phyloP scores from a whole-genome alignment of 2,113 vertebrate species.

The Dasyurus viverrinus region DNA sequence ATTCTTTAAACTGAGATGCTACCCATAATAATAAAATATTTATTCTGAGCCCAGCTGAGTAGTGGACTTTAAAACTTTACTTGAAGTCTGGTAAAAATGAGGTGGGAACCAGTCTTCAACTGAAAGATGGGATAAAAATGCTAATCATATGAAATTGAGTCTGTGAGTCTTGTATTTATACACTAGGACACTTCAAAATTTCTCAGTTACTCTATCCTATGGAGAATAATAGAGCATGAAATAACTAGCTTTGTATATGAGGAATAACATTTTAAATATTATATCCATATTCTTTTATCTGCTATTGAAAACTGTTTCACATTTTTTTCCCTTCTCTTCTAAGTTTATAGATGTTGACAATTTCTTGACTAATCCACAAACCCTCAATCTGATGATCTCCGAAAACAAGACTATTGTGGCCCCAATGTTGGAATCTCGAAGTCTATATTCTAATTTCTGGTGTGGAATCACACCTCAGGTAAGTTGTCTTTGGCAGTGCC shows the following conservation, averaged over 20 bases:
- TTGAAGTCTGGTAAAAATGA: neutral
- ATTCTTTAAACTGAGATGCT: slow-evolving; percentile 36
- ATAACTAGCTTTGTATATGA: neutral
- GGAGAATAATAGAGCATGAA: neutral
- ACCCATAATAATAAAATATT: neutral
- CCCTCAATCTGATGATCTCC: slow-evolving; percentile 92
- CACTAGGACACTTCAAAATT: neutral
- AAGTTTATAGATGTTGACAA: slow-evolving; percentile 96
- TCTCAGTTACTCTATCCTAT: neutral
- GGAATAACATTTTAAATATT: neutral
- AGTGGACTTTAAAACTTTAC: neutral
- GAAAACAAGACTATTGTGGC: slow-evolving; percentile 95
- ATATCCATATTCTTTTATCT: neutral
- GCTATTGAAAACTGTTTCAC: neutral
- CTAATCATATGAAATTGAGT: neutral
- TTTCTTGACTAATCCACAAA: slow-evolving; percentile 93
- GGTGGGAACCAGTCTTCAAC: neutral
- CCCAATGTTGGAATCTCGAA: slow-evolving; percentile 96
- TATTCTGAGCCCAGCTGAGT: neutral
- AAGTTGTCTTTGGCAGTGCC: slow-evolving; percentile 68
- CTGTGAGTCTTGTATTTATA: neutral
- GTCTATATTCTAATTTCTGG: slow-evolving; percentile 99
- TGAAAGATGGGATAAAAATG: neutral
- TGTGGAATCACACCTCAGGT: slow-evolving; percentile 98
- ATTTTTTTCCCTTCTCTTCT: slow-evolving; percentile 46